Evolutionary conservation across 2,113 vertebrate species (phyloP), one percentile per base, ranked within the genome.

Genomic region (Sardina pilchardus): DNA sequence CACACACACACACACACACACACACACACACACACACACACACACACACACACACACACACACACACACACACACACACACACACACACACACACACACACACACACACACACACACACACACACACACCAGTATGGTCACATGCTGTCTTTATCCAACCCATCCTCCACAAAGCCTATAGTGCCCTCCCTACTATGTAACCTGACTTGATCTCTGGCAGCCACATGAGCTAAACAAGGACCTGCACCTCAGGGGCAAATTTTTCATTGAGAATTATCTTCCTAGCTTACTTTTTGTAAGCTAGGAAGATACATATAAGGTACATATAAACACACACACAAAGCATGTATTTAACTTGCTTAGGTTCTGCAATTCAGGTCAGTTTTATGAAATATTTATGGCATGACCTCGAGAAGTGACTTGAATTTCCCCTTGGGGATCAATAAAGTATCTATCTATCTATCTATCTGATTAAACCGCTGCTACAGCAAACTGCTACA

Each of bases 21-120:
- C 63, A 71, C 63, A 71, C 59, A 67, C 63, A n/a, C 26, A 30
- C 26, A 71, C 63, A 71, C 63, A 71, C 63, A 71, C 59, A 67
- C 63, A n/a, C 26, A 30, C 26, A 71, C 63, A 71, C 63, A 71
- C 63, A 71, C 59, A 67, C 63, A n/a, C 26, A 30, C 26, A 71
- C 63, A 71, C 63, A 71, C 63, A 71, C 59, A 67, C 63, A n/a
- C 26, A 30, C 26, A 71, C 63, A 71, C 63, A 71, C 63, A 71
- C 59, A 67, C 63, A n/a, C 26, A 30, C 26, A 71, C 63, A 71
- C 63, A 71, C 63, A 71, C 59, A 67, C 63, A n/a, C n/a, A n/a
- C n/a, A n/a, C n/a, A n/a, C n/a, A n/a, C n/a, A n/a, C 63, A 71
- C 63, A 71, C 63, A 71, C 63, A 71, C 26, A 30, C 26, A 71